These are phyloP conservation scores for Nudaria mundana DNA, from an alignment of 2,888 invertebrate genomes.

Conservation along the genomic window DNA sequence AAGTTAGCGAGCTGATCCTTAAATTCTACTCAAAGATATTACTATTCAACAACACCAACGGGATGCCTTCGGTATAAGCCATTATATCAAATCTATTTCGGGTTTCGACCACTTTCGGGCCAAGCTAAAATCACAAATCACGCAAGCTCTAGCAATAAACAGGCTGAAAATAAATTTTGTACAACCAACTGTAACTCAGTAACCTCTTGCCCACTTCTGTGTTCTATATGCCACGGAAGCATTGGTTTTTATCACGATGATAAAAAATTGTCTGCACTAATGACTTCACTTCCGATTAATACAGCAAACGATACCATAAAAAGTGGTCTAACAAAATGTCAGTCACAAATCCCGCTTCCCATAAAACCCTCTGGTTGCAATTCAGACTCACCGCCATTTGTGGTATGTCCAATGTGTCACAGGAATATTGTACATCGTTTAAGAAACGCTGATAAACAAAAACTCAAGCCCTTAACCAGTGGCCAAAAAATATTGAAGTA, in stretches of 20 bases:
- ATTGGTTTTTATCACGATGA: slow-evolving; percentile 1
- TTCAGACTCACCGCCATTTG: background rate
- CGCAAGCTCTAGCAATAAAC: background rate
- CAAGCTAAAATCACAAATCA: background rate
- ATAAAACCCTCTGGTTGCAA: background rate
- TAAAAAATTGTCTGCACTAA: background rate
- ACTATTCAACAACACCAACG: background rate
- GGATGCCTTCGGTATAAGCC: background rate
- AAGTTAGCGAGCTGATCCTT: background rate
- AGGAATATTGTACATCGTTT: slow-evolving; percentile 1
- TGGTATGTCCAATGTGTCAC: slow-evolving; percentile 4
- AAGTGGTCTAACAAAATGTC: background rate
- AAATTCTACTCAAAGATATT: background rate
- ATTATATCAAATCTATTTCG: background rate
- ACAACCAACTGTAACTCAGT: background rate
- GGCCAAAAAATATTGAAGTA: background rate
- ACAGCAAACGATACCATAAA: background rate
- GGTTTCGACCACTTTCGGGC: background rate
- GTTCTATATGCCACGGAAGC: slow-evolving; percentile 1
- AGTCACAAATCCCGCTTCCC: background rate
- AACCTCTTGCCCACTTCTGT: background rate
- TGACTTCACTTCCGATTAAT: background rate
- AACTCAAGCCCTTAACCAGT: background rate
- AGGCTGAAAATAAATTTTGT: background rate
- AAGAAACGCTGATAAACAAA: slow-evolving; percentile 3